Evolutionary conservation across 2,797 vertebrate species (phyloP).

Genomic region (Mionectes olivaceus): DNA sequence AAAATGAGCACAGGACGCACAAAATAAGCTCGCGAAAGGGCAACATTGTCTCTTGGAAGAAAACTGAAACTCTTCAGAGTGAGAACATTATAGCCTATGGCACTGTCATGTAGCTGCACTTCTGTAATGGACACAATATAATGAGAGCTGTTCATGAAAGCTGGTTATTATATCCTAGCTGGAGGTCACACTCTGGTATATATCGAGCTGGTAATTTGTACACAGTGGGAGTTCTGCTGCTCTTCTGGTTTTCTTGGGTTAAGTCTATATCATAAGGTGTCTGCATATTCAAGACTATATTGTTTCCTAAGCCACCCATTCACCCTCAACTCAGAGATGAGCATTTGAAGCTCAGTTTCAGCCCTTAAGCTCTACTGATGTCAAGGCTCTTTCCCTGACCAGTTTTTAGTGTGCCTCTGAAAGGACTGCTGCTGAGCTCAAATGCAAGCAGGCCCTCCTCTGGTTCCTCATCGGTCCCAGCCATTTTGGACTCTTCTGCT

Average conservation of each 20-base stretch:
- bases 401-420: not conserved
- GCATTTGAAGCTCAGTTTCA: not conserved
- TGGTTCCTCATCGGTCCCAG: not conserved
- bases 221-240: not conserved
- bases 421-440: not conserved
- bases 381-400: not conserved
- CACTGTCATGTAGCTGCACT: conserved; percentile 24
- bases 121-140: conserved; percentile 53
- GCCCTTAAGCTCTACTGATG: not conserved
- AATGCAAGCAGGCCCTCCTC: not conserved
- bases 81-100: conserved; percentile 37
- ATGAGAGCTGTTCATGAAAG: conserved; percentile 46
- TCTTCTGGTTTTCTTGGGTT: conserved; percentile 29
- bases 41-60: not conserved
- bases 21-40: not conserved
- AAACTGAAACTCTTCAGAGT: conserved; percentile 45
- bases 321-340: not conserved
- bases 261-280: not conserved
- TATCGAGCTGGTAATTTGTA: conserved; percentile 49
- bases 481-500: not conserved
- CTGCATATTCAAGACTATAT: not conserved
- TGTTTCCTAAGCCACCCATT: not conserved
- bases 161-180: conserved; percentile 54
- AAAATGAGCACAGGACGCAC: not conserved
- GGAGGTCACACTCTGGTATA: conserved; percentile 34